A percentile compares a stretch with the other conserved stretches of the same genome.
Evolutionary conservation across 2,797 vertebrate species (phyloP).

Genomic region (Cryptoprocta ferox): DNA sequence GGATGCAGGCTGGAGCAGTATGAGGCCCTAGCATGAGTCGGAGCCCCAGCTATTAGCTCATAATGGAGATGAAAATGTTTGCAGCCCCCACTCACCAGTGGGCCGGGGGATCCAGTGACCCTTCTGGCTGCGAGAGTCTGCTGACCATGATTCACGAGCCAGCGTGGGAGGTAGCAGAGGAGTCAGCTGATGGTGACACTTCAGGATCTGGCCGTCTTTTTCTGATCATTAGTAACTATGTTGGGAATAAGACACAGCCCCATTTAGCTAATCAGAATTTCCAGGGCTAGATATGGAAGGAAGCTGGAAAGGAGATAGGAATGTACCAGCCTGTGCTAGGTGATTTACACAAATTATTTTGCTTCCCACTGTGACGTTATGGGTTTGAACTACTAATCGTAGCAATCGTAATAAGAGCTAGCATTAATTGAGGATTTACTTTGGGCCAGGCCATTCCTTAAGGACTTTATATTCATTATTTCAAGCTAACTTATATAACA

Average conservation of each 20-base stretch:
- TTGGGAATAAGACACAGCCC: background rate
- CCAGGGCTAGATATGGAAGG: background rate
- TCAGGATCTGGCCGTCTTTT: background rate
- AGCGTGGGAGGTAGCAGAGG: background rate
- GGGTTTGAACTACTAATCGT: background rate
- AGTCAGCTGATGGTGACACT: background rate
- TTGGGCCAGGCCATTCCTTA: background rate
- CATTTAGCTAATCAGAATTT: background rate
- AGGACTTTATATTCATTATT: background rate
- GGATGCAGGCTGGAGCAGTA: background rate
- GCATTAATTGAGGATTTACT: background rate
- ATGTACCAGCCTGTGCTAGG: background rate
- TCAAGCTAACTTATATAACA: background rate
- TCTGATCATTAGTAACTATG: background rate
- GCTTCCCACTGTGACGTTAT: background rate
- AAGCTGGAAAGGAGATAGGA: background rate
- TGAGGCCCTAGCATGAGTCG: background rate
- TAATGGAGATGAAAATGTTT: background rate
- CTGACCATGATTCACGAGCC: slow-evolving; percentile 46
- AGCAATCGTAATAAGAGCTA: background rate
- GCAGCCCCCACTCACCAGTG: background rate
- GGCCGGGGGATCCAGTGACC: background rate
- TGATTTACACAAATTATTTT: background rate
- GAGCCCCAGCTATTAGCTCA: slow-evolving; percentile 48
- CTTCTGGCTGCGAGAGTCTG: background rate